Base-by-base conservation (phyloP, 2,888 invertebrate species). In the Lochmaea capreae region DNA sequence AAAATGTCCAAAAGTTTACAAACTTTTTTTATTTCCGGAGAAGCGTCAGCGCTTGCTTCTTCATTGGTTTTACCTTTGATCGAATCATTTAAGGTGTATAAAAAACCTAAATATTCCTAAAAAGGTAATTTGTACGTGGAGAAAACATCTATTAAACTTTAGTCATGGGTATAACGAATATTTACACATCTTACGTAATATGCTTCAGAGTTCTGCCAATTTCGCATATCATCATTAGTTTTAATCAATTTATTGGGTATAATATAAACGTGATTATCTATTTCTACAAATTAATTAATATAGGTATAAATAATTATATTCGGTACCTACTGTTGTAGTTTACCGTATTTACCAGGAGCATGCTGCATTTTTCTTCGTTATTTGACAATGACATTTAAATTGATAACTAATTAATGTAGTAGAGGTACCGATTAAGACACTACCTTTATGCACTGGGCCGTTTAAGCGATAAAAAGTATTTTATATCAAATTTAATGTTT, bases 141-240 rank as follows among this genome's bases (percentile, higher is more conserved):
- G 22, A 22, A n/a, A n/a, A n/a, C n/a, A n/a, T n/a, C n/a, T n/a
- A n/a, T n/a, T n/a, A n/a, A 18, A 54, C 16, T 16, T 54, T 3
- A 49, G 5, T 49, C 33, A n/a, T 2, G 16, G 3, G 46, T 46
- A 46, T 46, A 39, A 39, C 33, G 8, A 39, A 39, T 39, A 39
- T 8, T 39, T 39, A 39, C 9, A 39, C 1, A 39, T 39, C 87
- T 87, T 87, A 93, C 93, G 88, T 92, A 92, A 86, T 95, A 96
- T 3, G 96, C 95, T 84, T 95, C 93, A 0, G 96, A 96, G 83
- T 92, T 93, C 81, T 94, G 92, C 97, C 97, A 97, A 74, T 90
- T 86, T 67, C 89, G 88, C 92, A 97, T 92, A 83, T 96, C 95
- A 16, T 89, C 89, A 4, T 91, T 89, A 33, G 88, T 87, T 87